Evolutionary conservation across 2,113 vertebrate genomes (phyloP).

Genomic region (Paradoxurus hermaphroditus): DNA sequence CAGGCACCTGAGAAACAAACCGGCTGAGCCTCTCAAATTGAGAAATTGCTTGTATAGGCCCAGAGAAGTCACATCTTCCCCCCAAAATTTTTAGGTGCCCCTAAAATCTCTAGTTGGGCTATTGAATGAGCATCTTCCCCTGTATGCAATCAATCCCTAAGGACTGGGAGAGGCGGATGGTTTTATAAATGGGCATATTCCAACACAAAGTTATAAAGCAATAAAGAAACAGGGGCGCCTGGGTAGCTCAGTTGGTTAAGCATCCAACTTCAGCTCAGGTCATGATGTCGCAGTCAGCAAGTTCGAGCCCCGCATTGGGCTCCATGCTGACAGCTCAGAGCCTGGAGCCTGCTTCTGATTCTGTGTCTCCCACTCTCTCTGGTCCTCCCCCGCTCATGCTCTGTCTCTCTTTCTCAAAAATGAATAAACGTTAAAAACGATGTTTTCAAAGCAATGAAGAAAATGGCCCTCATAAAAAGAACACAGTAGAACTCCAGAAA

Average conservation of each 20-base stretch:
- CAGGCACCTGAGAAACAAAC: neutral
- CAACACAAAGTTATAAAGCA: neutral
- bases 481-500: neutral
- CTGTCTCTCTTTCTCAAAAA: no score
- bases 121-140: neutral
- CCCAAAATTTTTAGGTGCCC: neutral
- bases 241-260: no score
- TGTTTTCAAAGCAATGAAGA: neutral
- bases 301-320: no score
- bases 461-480: neutral
- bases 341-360: no score
- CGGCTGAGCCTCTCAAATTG: neutral
- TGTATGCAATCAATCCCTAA: neutral
- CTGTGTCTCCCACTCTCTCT: no score
- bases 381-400: no score
- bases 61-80: neutral
- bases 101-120: neutral
- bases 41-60: neutral
- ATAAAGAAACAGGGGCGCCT: neutral
- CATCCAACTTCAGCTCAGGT: no score
- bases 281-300: no score
- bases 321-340: no score
- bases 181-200: neutral
- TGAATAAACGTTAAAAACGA: no score
- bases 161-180: neutral